Base-by-base conservation (phyloP, 2,888 invertebrate genomes). In the Galeopsomyia nigrocyanea region DNA sequence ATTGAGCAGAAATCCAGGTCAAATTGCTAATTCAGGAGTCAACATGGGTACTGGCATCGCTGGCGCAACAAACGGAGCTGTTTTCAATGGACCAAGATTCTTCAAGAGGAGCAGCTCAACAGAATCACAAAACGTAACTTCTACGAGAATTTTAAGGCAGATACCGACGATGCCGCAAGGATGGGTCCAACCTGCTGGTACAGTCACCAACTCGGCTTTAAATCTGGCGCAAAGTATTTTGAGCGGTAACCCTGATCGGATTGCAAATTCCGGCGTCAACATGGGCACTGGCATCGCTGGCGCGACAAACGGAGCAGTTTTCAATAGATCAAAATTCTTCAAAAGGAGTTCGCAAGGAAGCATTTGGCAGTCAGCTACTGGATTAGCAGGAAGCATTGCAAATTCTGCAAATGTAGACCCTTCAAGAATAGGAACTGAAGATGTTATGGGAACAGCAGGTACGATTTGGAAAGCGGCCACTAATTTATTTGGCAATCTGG, bases 391-490 rank as follows among this genome's bases (percentile, higher is more conserved):
- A 26, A 71, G 61, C 49, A 62, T 67, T 19, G 13, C 50, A 31
- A 26, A 21, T 31, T 14, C 10, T 31, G 46, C 66, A 16, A 39
- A 7, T 39, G 39, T 17, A 14, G 57, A 66, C 47, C 50, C 61
- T 39, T 22, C 17, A 10, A n/a, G 49, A 10, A 6, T 16, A 7
- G 19, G 10, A 3, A 39, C 13, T 26, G 50, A 16, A 0, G 60
- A 72, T 39, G 14, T 68, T 10, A 2, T 68, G 1, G 58, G 46
- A 14, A 49, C 68, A 19, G 19, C 31, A 14, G 56, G 53, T 19
- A 16, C n/a, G n/a, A 72, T 72, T 55, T 68, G 58, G 53, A 63
- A 31, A 16, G 7, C 72, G 14, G 72, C 72, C 2, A 58, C 9
- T 49, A 62, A 68, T 49, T 68, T 72, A 53, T 58, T 47, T 16